These are phyloP conservation scores for Shinisaurus crocodilurus DNA, from an alignment of 2,113 vertebrate species.

Conservation along the genomic window DNA sequence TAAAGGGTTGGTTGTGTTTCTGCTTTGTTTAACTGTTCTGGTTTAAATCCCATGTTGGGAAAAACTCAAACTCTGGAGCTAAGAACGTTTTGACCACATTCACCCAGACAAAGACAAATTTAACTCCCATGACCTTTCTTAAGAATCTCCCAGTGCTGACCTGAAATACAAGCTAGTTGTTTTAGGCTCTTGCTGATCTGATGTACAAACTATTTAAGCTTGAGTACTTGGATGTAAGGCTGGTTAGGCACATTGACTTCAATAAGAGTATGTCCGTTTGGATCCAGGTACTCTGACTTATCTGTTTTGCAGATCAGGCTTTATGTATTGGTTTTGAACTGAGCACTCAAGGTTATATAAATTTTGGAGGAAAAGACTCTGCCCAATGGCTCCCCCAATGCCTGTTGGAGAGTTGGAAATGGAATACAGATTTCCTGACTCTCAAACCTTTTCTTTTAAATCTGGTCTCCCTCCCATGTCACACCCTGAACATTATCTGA, in stretches of 20 bases:
- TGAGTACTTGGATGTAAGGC: not conserved
- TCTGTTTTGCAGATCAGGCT: constrained; percentile 12
- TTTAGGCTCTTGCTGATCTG: not conserved
- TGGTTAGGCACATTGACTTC: not conserved
- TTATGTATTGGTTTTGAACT: constrained; percentile 8
- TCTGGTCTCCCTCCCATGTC: constrained; percentile 15
- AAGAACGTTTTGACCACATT: not conserved
- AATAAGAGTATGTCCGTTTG: not conserved
- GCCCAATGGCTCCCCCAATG: not conserved
- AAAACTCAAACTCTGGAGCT: not conserved
- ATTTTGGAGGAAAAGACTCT: not conserved
- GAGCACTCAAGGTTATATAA: not conserved
- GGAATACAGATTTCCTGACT: constrained; percentile 31
- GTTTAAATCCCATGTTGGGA: constrained; percentile 14
- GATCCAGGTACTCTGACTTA: not conserved
- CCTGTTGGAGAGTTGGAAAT: constrained; percentile 2
- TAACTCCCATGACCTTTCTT: not conserved
- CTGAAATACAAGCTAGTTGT: not conserved
- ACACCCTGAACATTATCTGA: constrained; percentile 42
- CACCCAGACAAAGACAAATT: not conserved
- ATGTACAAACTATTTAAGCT: not conserved
- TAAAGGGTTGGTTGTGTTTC: not conserved
- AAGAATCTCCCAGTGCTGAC: fast-evolving
- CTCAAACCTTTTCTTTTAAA: constrained; percentile 20
- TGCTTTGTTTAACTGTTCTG: constrained; percentile 16